Percentiles rank a stretch among this genome's conserved stretches.
Evolutionary conservation across 1,140 invertebrate genomes (phyloP).

Genomic region (Papilio machaon): DNA sequence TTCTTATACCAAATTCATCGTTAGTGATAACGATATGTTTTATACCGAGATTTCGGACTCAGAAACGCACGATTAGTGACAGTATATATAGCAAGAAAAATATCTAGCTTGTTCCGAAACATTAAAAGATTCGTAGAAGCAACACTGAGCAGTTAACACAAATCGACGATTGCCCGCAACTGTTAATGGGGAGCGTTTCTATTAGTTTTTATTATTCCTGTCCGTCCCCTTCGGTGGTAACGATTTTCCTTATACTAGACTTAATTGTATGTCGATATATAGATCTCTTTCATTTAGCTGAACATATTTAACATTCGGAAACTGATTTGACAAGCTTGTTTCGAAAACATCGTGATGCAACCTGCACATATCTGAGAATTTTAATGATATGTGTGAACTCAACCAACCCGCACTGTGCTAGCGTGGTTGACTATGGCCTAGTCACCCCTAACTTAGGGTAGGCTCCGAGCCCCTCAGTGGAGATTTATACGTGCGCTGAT

Average conservation of each 20-base stretch:
- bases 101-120: neutral
- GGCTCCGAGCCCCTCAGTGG: no score
- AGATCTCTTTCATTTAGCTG: constrained; percentile 10
- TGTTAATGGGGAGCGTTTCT: constrained; percentile 55
- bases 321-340: neutral
- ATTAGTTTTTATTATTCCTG: constrained; percentile 62
- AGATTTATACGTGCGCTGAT: no score
- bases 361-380: no score
- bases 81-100: neutral
- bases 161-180: constrained; percentile 53
- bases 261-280: constrained; percentile 57
- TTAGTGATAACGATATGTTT: no score
- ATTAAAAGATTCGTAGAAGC: constrained; percentile 19
- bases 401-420: no score
- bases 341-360: no score
- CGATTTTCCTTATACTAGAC: constrained; percentile 58
- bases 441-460: no score
- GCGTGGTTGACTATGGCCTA: no score
- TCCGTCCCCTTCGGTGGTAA: constrained; percentile 41
- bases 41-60: no score
- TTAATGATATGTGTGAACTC: no score
- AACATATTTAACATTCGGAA: neutral
- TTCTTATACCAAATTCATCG: no score
- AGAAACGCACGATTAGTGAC: neutral
- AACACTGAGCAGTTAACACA: constrained; percentile 30